phyloP scores from a whole-genome alignment of 2,797 vertebrate genomes.

The Tadarida brasiliensis region DNA sequence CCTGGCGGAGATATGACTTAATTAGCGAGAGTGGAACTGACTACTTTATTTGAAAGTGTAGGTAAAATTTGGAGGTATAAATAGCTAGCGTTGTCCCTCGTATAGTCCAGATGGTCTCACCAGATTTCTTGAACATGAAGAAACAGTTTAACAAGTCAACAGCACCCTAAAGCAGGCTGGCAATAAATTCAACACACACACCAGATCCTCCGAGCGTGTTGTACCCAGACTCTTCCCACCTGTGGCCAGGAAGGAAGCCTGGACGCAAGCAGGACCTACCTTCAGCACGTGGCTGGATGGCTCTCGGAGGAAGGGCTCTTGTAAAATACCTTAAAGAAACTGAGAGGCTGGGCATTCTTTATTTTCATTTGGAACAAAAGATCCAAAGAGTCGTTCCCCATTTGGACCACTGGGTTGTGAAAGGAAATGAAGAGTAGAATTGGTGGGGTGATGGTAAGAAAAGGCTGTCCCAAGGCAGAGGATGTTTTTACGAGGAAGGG shows the following conservation, averaged over 20 bases:
- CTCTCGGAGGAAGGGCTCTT: neutral
- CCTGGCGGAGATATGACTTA: neutral
- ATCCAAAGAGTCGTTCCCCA: neutral
- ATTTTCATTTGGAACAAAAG: neutral
- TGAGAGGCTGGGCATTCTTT: neutral
- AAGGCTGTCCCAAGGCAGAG: neutral
- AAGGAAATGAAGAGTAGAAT: neutral
- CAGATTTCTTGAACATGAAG: neutral
- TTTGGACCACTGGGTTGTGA: neutral
- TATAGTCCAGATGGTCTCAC: conserved; percentile 44
- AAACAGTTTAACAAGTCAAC: conserved; percentile 41
- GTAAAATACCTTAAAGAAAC: neutral
- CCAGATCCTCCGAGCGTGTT: neutral
- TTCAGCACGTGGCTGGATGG: neutral
- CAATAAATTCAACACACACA: neutral
- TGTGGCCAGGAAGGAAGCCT: neutral
- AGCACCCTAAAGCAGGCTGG: neutral
- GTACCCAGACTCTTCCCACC: neutral
- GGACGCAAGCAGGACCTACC: neutral
- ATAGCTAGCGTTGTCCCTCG: neutral
- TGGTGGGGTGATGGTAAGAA: neutral
- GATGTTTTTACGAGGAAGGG: neutral
- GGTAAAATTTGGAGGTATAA: conserved; percentile 1
- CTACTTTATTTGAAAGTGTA: neutral
- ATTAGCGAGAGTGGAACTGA: neutral